Base-by-base conservation (phyloP, 2,113 vertebrate species). In the Amphiprion percula region DNA sequence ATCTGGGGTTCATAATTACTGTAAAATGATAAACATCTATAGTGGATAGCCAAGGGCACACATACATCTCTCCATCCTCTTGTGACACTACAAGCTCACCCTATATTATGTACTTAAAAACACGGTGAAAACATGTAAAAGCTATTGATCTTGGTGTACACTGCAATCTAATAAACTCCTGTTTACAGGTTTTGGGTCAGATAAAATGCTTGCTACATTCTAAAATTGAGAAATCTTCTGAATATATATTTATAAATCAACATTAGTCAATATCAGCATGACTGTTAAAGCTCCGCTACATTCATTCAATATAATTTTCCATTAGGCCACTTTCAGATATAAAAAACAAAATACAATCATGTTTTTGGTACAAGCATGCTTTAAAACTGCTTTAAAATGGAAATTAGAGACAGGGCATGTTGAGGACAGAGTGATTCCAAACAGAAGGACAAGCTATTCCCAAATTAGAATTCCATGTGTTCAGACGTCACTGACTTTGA, bases 361-460 rank as follows among this genome's bases (percentile, higher is more conserved):
- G 66, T 66, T 77, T 71, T 65, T 17, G 12, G 12, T 63, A 61
- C 9, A 21, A 46, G 37, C 0, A 58, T 26, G 10, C 5, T 66
- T 28, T 56, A 74, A 63, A 62, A 21, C 49, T 70, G 49, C 54
- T 54, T 74, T 70, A 56, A 70, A 64, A 30, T 39, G 23, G 78
- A 86, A 80, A 88, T 76, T 37, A 68, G 83, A 90, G 46, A 80
- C 19, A 44, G 37, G 56, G 19, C 15, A 67, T 28, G 47, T 65
- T 10, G 62, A 68, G 66, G 72, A 71, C 37, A 63, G 23, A 59
- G 60, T 50, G 49, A 30, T 23, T 74, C 28, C 64, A 58, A 68
- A 80, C 60, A 66, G 49, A 30, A 23, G 52, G 33, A 84, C 87
- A 79, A 58, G 68, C 56, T 85, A 85, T 89, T 91, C 91, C 61